phyloP scores from a whole-genome alignment of 1,140 invertebrate genomes.

The Ephestia elutella region DNA sequence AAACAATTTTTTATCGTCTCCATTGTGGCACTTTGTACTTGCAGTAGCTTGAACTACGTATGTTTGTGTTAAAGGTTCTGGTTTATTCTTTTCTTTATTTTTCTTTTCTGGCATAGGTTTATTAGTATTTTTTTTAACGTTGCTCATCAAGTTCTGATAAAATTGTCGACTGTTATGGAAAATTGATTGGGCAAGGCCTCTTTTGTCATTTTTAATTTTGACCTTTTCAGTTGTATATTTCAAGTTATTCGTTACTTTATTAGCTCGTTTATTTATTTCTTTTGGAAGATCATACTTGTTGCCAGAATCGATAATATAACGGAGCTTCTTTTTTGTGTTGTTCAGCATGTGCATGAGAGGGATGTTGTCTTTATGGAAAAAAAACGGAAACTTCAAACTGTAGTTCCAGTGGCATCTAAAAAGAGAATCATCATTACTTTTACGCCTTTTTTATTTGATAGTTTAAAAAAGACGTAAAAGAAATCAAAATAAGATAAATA shows the following conservation, averaged over 20 bases:
- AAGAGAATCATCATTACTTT: no score
- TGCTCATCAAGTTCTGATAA: conserved; percentile 14
- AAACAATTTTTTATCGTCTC: not conserved
- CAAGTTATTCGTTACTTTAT: not conserved
- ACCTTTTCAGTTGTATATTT: not conserved
- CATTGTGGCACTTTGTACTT: not conserved
- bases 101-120: not conserved
- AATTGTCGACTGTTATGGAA: conserved; percentile 29
- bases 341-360: not conserved
- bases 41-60: not conserved
- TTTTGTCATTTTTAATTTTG: not conserved
- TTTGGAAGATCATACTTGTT: not conserved
- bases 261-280: not conserved
- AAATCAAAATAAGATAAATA: no score
- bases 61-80: not conserved
- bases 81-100: not conserved
- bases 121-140: not conserved
- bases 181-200: not conserved
- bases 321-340: not conserved
- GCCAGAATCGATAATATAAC: not conserved
- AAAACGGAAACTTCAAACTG: not conserved
- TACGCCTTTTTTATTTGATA: no score
- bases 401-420: no score
- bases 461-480: no score
- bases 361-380: not conserved